Base-by-base conservation (phyloP, 2,797 vertebrate genomes). In the Cyprinella venusta region DNA sequence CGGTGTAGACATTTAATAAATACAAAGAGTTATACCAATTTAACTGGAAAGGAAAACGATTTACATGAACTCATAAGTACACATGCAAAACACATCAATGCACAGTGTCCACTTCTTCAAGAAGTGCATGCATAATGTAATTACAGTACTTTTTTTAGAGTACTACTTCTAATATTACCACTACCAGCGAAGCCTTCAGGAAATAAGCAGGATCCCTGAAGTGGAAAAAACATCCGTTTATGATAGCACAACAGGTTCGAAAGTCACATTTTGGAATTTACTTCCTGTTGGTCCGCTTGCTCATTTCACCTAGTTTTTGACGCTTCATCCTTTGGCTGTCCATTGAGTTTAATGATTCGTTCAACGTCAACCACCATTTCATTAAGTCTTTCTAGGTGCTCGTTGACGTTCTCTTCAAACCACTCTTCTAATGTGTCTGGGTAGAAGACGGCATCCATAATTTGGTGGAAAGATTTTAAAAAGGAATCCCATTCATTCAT, bases 371-470 rank as follows among this genome's bases (percentile, higher is more conserved):
- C 76, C 30, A 91, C 89, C 77, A 94, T 84, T 24, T 84, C 72
- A n/a, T 92, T 83, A 78, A 96, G 88, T 21, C 83, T 86, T 84
- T 94, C 92, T 90, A 95, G 86, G 87, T 93, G 80, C 7, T 88
- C 86, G 61, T 92, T 93, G 52, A 95, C 68, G 0, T 95, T 93
- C 85, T 95, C 93, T 52, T 95, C 94, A 91, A 96, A 86, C 95
- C 95, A 95, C 71, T 95, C 95, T 85, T 95, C 94, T 86, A 95
- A 91, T 0, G 91, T 90, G 89, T 96, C 94, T 0, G 93, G 88
- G 88, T 92, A 94, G 86, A 90, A 95, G 65, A 95, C 75, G 12
- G 19, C 74, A 69, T 93, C 91, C 92, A 95, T 86, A 24, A 91
- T 90, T 2, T 67, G 10, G 1, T 82, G 93, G 64, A 96, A 92